A percentile compares a stretch with the other conserved stretches of the same genome.
phyloP scores from a whole-genome alignment of 2,113 vertebrate species.

The Pampusana beccarii region DNA sequence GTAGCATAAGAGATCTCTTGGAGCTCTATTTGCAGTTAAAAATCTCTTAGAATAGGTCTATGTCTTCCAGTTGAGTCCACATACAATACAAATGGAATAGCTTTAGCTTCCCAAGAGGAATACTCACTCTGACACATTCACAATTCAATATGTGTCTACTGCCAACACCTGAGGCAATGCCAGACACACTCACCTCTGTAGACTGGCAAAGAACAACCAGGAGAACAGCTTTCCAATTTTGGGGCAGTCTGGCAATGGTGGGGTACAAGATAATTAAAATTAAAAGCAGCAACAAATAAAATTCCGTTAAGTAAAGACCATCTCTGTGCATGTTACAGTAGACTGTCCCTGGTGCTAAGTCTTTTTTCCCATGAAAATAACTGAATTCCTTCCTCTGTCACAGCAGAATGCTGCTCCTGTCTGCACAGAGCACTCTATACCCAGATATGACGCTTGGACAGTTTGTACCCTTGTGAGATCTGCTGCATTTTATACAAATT shows the following conservation, averaged over 20 bases:
- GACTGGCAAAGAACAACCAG: not conserved
- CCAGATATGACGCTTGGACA: not conserved
- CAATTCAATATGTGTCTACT: not conserved
- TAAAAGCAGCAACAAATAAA: not conserved
- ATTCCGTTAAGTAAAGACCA: not conserved
- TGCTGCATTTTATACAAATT: conserved; percentile 19
- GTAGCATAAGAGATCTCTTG: not conserved
- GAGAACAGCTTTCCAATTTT: not conserved
- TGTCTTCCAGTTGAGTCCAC: not conserved
- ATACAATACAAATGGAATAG: not conserved
- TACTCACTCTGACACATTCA: not conserved
- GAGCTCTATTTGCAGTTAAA: not conserved
- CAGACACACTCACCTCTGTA: not conserved
- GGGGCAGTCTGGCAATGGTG: not conserved
- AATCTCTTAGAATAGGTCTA: not conserved
- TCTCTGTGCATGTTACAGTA: not conserved
- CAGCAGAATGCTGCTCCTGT: not conserved
- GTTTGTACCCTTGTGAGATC: not conserved
- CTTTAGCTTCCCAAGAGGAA: not conserved
- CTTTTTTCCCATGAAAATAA: not conserved
- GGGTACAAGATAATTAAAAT: not conserved
- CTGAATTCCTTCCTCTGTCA: not conserved
- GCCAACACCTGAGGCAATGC: not conserved
- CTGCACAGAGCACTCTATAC: not conserved
- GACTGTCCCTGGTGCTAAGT: not conserved